phyloP scores from a whole-genome alignment of 2,797 vertebrate species.

The Gymnothorax reevesii region DNA sequence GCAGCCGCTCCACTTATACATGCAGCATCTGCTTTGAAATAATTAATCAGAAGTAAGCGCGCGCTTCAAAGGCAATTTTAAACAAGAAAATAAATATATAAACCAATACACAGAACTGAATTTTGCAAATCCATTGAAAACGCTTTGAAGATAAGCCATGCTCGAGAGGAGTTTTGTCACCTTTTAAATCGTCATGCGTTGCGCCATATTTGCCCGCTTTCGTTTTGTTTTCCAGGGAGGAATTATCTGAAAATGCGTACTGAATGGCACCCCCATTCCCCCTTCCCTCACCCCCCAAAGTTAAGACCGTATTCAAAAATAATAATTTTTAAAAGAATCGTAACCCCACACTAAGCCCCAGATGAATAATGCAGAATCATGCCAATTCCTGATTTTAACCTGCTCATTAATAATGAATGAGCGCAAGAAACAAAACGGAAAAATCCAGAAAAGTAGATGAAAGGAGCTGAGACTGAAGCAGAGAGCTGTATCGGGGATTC shows the following conservation, averaged over 20 bases:
- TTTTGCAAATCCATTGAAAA: slow-evolving; percentile 50
- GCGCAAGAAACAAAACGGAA: slow-evolving; percentile 40
- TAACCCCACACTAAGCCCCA: slow-evolving; percentile 26
- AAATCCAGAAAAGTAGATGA: slow-evolving; percentile 50
- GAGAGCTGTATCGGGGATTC: slow-evolving; percentile 17
- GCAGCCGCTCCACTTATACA: slow-evolving; percentile 41
- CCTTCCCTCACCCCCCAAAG: neutral
- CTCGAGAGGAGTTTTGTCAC: slow-evolving; percentile 54
- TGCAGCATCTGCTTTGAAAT: slow-evolving; percentile 46
- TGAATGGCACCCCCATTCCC: slow-evolving; percentile 35
- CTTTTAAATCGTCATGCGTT: slow-evolving; percentile 53
- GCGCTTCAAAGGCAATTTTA: slow-evolving; percentile 51
- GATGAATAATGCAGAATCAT: slow-evolving; percentile 44
- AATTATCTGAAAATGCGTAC: slow-evolving; percentile 54
- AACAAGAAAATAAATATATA: slow-evolving; percentile 39
- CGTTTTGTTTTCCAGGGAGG: slow-evolving; percentile 44
- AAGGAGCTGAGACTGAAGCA: slow-evolving; percentile 28
- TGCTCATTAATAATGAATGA: slow-evolving; percentile 59
- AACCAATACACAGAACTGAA: slow-evolving; percentile 20
- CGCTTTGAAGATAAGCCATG: slow-evolving; percentile 58
- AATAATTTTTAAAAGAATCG: slow-evolving; percentile 20
- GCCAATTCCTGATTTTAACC: slow-evolving; percentile 47
- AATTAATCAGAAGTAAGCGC: slow-evolving; percentile 52
- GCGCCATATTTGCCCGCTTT: slow-evolving; percentile 32
- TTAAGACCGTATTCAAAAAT: neutral